Evolutionary conservation across 1,140 invertebrate genomes (phyloP).

Genomic region (Halictus rubicundus): DNA sequence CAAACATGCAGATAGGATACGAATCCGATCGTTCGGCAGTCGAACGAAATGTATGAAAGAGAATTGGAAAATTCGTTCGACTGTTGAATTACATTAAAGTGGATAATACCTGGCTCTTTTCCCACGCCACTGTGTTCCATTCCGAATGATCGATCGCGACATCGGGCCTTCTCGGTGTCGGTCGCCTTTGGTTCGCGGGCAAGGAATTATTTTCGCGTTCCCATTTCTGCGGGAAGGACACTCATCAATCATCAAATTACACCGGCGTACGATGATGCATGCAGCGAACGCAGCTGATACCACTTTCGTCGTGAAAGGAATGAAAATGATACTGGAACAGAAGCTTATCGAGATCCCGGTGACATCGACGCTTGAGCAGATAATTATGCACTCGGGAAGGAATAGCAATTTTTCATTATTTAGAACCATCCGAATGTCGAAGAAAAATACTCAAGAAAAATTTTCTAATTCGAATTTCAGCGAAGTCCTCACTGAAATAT

Average conservation of each 20-base stretch:
- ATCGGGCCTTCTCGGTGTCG: conserved; percentile 82
- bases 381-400: background rate
- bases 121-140: conserved; percentile 83
- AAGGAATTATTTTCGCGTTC: conserved; percentile 85
- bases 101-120: conserved; percentile 81
- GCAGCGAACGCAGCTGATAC: background rate
- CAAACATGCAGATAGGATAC: background rate
- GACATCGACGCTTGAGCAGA: background rate
- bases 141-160: conserved; percentile 76
- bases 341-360: background rate
- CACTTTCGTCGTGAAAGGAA: background rate
- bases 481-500: too few relatives aligned
- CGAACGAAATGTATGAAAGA: background rate
- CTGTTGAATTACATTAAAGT: background rate
- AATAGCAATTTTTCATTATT: too few relatives aligned
- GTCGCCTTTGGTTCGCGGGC: conserved; percentile 81
- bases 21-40: background rate
- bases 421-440: too few relatives aligned
- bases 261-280: background rate
- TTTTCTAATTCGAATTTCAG: too few relatives aligned
- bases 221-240: conserved; percentile 83
- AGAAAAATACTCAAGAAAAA: too few relatives aligned
- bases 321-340: background rate
- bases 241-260: background rate
- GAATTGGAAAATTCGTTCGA: background rate